Evolutionary conservation across 2,113 vertebrate genomes (phyloP), one percentile per base, ranked within the genome.

Genomic region (Cyrtonyx montezumae): DNA sequence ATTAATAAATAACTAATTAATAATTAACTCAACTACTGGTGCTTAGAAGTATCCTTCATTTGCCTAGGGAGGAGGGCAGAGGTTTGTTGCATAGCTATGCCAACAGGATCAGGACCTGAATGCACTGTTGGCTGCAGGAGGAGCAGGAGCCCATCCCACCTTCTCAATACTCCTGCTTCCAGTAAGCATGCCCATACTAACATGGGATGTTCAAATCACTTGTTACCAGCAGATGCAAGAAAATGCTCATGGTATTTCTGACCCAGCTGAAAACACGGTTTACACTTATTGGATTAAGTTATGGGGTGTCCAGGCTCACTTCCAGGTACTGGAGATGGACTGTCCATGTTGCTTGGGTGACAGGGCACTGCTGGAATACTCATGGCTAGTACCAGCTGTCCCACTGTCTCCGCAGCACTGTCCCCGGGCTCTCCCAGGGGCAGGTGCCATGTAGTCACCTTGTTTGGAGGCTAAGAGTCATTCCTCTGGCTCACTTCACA

Each of bases 41-140:
- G 37, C 68, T 80, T 79, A 93, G 73, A 88, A 70, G 83, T 45
- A 74, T 75, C 34, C 51, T 84, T 63, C 59, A 25, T 49, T 43
- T 90, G 25, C 42, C 28, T 87, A 25, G 51, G 51, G 11, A 87
- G 34, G 21, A 55, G 55, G 23, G 32, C 77, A 36, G 26, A 76
- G 34, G 22, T 15, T 40, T 88, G 23, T 26, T 79, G 61, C 28
- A 40, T 8, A 53, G 74, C 22, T 83, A 14, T 43, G 34, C 36
- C 51, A 36, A 14, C 43, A 65, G 53, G n/a, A 62, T 11, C 73
- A 70, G 49, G 18, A 40, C 40, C 43, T 86, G 21, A 18, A 51
- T 11, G 19, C n/a, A 67, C 30, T 20, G 40, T 17, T 63, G 36
- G 20, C 4, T 67, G 67, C 13, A 87, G 61, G 82, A 62, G 9